These are phyloP conservation scores for Pollimyrus isidori DNA, from an alignment of 2,113 vertebrate species.

Conservation along the genomic window DNA sequence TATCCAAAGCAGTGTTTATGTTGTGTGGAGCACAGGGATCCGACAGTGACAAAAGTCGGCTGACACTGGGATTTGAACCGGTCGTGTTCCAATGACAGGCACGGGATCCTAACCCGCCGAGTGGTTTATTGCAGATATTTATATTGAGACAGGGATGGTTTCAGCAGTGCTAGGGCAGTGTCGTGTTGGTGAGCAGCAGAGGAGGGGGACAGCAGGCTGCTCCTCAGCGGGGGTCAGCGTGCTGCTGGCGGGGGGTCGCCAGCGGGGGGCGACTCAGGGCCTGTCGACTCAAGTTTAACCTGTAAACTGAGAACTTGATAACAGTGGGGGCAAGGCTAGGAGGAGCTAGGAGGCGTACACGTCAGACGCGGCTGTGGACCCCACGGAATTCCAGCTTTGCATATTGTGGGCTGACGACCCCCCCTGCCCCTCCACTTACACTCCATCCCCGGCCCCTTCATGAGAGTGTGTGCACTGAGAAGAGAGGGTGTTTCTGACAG, in stretches of 20 bases:
- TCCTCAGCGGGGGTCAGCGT: neutral
- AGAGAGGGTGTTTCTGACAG: slow-evolving; percentile 35
- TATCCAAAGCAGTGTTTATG: neutral
- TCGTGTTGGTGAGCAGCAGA: neutral
- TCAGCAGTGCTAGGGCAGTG: neutral
- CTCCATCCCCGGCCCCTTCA: slow-evolving; percentile 10
- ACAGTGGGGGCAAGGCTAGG: slow-evolving; percentile 10
- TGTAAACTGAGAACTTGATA: slow-evolving; percentile 65
- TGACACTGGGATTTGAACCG: neutral
- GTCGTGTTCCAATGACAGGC: neutral
- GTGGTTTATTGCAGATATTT: neutral
- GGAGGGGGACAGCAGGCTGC: neutral
- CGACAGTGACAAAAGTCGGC: neutral
- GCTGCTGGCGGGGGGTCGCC: neutral
- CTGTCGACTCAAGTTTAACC: slow-evolving; percentile 58
- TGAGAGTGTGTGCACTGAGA: slow-evolving; percentile 39
- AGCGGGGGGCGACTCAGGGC: slow-evolving; percentile 15
- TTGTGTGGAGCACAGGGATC: neutral
- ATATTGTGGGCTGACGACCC: slow-evolving; percentile 24
- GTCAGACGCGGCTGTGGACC: slow-evolving; percentile 38
- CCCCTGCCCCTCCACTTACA: neutral
- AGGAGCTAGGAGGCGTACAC: slow-evolving; percentile 26
- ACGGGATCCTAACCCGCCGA: neutral
- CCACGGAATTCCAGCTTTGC: slow-evolving; percentile 47
- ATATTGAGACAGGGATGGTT: neutral